Evolutionary conservation across 2,113 vertebrate species (phyloP).

Genomic region (Naja naja): DNA sequence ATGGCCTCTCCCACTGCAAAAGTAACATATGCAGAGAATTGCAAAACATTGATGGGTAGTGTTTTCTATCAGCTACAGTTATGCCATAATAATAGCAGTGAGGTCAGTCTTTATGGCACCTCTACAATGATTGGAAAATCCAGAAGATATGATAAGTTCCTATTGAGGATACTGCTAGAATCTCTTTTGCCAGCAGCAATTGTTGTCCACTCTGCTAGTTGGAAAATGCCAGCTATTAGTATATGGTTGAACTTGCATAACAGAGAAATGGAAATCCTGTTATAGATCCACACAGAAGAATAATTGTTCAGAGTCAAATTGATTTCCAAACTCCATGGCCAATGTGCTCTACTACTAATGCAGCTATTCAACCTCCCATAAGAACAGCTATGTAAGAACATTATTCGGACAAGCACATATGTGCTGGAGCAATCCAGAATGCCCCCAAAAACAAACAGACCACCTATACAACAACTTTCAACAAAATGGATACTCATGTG

Average conservation of each 20-base stretch:
- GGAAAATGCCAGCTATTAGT: constrained; percentile 42
- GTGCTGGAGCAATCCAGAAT: too few relatives aligned
- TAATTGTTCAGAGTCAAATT: constrained; percentile 49
- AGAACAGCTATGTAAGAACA: not conserved
- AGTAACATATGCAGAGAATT: not conserved
- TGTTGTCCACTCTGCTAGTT: constrained; percentile 31
- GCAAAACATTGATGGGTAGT: not conserved
- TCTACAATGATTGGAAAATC: not conserved
- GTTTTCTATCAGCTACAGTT: not conserved
- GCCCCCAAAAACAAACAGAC: not conserved
- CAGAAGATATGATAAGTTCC: not conserved
- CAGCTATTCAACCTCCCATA: not conserved
- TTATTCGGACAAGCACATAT: not conserved
- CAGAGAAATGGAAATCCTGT: constrained; percentile 57
- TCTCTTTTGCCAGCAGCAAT: not conserved
- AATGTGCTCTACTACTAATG: not conserved
- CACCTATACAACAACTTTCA: not conserved
- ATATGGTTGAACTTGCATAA: constrained; percentile 22
- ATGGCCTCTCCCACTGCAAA: not conserved
- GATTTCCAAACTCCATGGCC: not conserved
- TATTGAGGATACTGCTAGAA: not conserved
- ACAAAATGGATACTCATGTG: not conserved
- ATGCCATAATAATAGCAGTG: not conserved
- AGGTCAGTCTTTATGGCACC: not conserved
- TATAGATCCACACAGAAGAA: constrained; percentile 52